Base-by-base conservation (phyloP, 1,140 invertebrate species). In the Drosophila carrolli region DNA sequence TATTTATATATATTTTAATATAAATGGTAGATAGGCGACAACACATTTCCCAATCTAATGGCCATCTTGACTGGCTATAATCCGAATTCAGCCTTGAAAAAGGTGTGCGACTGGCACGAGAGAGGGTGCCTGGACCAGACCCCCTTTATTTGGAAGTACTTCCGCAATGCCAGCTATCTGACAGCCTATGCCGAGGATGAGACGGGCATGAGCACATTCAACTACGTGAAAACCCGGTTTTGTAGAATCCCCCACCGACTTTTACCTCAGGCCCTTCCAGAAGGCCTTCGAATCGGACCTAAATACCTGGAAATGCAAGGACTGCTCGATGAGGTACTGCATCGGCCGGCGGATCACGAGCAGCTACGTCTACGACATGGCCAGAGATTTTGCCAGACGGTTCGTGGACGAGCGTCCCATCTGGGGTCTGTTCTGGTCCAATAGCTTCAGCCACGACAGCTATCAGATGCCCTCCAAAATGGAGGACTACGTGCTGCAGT, bases 1-100 rank as follows among this genome's bases (percentile, higher is more conserved):
- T 23, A 23, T 16, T 16, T 16, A 16, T 16, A 16, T 16, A 16
- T 6, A 38, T 16, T 14, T 4, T 1, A 27, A 13, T 3, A 14
- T 40, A 60, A 32, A 7, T 32, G 86, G 80, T 41, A 94, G 94
- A 91, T 94, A 55, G 96, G 94, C 0, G 96, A 96, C 67, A 97
- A 97, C 63, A 97, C 96, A 0, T 97, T 96, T 86, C 96, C 96
- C 0, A 97, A 97, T 92, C 78, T 97, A 14, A 95, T 97, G 93
- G 95, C 96, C 0, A 91, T 96, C 4, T 91, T 97, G 10, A 95
- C 95, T 2, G 97, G 96, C 0, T 93, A 94, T 51, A 94, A 85
- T 86, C 80, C 91, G 35, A 75, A 82, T 2, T 92, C 93, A 59
- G 91, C 93, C 5, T 89, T 93, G 65, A 59, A 43, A 40, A 37